Evolutionary conservation across 2,888 invertebrate genomes (phyloP), one percentile per base, ranked within the genome.

Genomic region (Cephus sareptanus): DNA sequence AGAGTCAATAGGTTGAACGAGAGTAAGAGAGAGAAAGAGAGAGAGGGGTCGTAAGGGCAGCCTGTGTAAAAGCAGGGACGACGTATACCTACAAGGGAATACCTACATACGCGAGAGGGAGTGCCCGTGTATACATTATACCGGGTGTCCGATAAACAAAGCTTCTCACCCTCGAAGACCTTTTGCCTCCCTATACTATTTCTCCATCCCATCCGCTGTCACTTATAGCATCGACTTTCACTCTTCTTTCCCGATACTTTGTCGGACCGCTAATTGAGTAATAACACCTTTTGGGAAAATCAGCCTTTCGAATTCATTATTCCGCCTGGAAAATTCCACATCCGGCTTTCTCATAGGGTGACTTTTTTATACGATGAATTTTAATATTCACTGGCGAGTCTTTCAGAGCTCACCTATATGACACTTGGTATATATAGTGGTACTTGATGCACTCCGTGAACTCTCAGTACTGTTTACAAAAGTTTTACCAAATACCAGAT

Each of bases 61-160:
- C 31, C 71, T 13, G 31, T 71, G 33, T 31, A 71, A 34, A 12
- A 71, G 71, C 31, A 34, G 31, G 71, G 71, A 71, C 12, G 31
- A 31, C 31, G 71, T 71, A 71, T 33, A 71, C 71, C 71, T 71
- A 71, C 71, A 31, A 71, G 33, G 71, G 71, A 71, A 71, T 23
- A 34, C 71, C 33, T 15, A 34, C 31, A 31, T 34, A 71, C 71
- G 31, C 31, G 71, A 71, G 71, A 71, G 71, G 71, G 71, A 71
- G 71, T 71, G 71, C 71, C 71, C 71, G 71, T 71, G 71, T 71
- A 71, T 34, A 71, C 71, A 71, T 71, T 71, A 71, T 71, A 71
- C 71, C 71, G 71, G 71, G 71, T 71, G 71, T 71, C 71, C 23
- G 71, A 71, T 71, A 71, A 71, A 71, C 71, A 71, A 71, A 71